Evolutionary conservation across 2,888 invertebrate genomes (phyloP).

Genomic region (Beris morrisii): DNA sequence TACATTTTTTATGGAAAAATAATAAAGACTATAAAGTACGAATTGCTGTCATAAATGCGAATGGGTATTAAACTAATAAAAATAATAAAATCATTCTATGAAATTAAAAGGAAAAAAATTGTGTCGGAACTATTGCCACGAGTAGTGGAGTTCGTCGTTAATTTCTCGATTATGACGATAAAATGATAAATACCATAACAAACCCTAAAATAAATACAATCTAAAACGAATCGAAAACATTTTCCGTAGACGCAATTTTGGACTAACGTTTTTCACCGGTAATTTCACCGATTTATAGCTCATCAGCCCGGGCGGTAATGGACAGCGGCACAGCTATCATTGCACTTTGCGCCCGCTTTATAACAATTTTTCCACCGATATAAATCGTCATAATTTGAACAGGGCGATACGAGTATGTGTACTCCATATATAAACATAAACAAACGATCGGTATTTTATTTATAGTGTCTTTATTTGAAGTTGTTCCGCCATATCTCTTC

Average conservation of each 20-base stretch:
- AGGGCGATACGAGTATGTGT: conserved; percentile 4
- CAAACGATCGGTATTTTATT: conserved; percentile 4
- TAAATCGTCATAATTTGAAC: conserved; percentile 23
- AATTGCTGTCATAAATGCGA: no score
- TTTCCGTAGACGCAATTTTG: conserved; percentile 1
- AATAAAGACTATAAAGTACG: no score
- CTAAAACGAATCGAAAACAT: no score
- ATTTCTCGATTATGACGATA: no score
- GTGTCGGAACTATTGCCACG: no score
- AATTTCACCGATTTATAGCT: neutral
- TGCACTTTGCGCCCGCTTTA: conserved; percentile 23
- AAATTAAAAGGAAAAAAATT: no score
- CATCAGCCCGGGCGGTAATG: neutral
- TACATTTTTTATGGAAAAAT: no score
- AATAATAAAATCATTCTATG: no score
- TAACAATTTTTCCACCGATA: conserved; percentile 9
- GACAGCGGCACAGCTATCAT: neutral
- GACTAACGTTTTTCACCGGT: neutral
- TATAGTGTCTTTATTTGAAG: conserved; percentile 23
- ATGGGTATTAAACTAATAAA: no score
- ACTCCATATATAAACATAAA: neutral
- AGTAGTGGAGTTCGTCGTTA: no score
- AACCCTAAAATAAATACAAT: no score
- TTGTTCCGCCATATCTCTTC: conserved; percentile 28
- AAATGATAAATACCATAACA: no score